Evolutionary conservation across 1,140 invertebrate species (phyloP).

Genomic region (Campoletis sonorensis): DNA sequence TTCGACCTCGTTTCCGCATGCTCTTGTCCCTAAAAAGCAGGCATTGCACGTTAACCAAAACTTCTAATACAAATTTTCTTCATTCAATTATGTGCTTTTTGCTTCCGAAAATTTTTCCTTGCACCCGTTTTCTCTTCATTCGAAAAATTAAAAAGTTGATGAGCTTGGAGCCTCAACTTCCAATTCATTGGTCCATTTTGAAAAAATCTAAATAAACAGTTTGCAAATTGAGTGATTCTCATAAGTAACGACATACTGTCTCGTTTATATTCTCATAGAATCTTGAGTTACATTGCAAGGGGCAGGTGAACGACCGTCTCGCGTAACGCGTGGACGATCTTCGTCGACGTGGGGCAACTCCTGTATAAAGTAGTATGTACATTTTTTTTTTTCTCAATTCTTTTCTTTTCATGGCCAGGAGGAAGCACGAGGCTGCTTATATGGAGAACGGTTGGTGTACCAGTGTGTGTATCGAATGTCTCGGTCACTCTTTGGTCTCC

Average conservation of each 20-base stretch:
- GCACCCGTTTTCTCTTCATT: too few relatives aligned
- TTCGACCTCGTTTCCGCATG: too few relatives aligned
- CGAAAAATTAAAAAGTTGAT: too few relatives aligned
- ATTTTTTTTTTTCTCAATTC: not conserved
- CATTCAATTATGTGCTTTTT: too few relatives aligned
- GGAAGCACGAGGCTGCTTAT: not conserved
- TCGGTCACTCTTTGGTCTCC: not conserved
- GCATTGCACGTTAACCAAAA: too few relatives aligned
- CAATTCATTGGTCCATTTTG: too few relatives aligned
- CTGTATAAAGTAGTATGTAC: not conserved
- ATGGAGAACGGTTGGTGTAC: not conserved
- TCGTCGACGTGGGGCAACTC: constrained; percentile 33
- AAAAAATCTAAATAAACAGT: not conserved
- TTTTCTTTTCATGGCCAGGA: not conserved
- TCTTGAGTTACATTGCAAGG: constrained; percentile 33
- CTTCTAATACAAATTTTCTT: too few relatives aligned
- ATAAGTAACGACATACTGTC: not conserved
- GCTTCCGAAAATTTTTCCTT: too few relatives aligned
- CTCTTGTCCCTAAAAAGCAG: too few relatives aligned
- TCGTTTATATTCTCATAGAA: not conserved
- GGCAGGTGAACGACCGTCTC: constrained; percentile 55
- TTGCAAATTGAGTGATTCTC: not conserved
- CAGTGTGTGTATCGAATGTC: not conserved
- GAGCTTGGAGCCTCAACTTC: too few relatives aligned
- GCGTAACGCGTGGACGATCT: constrained; percentile 54